Conservation (phyloP, 1,140 invertebrate genomes). For the Brachionus asplanchnoidis region DNA sequence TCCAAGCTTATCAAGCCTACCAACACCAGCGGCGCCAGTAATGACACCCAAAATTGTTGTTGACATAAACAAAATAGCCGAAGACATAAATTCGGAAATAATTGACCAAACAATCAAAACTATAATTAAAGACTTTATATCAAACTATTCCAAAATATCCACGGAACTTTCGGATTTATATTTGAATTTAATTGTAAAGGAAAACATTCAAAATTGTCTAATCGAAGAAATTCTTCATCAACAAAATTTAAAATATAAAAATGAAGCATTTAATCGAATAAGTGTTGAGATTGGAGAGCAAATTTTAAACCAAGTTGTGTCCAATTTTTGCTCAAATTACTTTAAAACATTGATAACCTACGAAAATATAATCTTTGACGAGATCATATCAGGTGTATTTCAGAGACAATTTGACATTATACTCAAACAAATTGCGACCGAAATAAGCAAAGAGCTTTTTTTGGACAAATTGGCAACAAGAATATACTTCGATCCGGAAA, state of each 20-base stretch:
- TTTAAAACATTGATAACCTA: background rate
- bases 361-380: background rate
- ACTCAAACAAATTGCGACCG: constrained; percentile 20
- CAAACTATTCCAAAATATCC: background rate
- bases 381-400: background rate
- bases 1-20: background rate
- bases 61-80: background rate
- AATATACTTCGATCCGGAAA: background rate
- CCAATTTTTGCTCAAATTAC: background rate
- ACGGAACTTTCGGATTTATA: background rate
- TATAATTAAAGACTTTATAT: background rate
- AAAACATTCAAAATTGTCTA: background rate
- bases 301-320: background rate
- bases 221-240: background rate
- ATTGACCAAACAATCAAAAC: background rate
- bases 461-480: constrained; percentile 5
- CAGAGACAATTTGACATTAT: constrained; percentile 27
- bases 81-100: background rate
- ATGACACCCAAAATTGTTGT: background rate
- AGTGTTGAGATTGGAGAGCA: background rate
- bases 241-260: constrained; percentile 11
- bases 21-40: background rate
- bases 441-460: constrained; percentile 24
- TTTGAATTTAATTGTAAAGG: background rate
- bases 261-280: background rate